phyloP scores from a whole-genome alignment of 1,140 invertebrate genomes.

The Sesamia nonagrioides region DNA sequence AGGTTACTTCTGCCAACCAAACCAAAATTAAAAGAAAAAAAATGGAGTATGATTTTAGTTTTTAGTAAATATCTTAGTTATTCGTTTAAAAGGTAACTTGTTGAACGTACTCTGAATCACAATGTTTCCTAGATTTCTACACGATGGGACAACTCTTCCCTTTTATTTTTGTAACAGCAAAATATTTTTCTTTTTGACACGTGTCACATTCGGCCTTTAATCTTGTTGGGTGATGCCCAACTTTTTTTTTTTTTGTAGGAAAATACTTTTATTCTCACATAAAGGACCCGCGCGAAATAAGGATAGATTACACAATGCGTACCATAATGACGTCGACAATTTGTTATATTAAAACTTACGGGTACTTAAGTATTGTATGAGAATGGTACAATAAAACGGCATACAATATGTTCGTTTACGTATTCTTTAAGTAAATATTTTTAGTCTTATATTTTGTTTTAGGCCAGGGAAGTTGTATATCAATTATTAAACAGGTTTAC shows the following conservation, averaged over 20 bases:
- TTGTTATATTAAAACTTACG: neutral
- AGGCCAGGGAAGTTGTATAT: too few relatives aligned
- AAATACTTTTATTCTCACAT: slow-evolving; percentile 6
- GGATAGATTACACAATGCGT: slow-evolving; percentile 18
- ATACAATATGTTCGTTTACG: too few relatives aligned
- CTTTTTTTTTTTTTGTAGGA: slow-evolving; percentile 19
- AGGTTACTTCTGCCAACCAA: neutral
- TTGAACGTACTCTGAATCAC: neutral
- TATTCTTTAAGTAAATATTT: too few relatives aligned
- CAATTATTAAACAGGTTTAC: too few relatives aligned
- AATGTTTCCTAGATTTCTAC: neutral
- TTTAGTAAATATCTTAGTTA: too few relatives aligned
- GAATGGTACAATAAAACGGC: too few relatives aligned
- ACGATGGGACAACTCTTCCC: neutral
- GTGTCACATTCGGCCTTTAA: slow-evolving; percentile 33
- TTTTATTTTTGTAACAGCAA: slow-evolving; percentile 18
- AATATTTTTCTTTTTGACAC: slow-evolving; percentile 31
- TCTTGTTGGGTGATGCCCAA: slow-evolving; percentile 22
- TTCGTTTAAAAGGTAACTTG: slow-evolving; percentile 2
- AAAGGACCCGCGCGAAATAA: slow-evolving; percentile 15
- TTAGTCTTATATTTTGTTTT: too few relatives aligned
- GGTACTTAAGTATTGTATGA: neutral
- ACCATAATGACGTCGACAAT: neutral
- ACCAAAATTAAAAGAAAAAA: too few relatives aligned
- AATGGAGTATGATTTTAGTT: too few relatives aligned